Conservation (phyloP, 1,140 invertebrate genomes). For the Parapsyche elsis region DNA sequence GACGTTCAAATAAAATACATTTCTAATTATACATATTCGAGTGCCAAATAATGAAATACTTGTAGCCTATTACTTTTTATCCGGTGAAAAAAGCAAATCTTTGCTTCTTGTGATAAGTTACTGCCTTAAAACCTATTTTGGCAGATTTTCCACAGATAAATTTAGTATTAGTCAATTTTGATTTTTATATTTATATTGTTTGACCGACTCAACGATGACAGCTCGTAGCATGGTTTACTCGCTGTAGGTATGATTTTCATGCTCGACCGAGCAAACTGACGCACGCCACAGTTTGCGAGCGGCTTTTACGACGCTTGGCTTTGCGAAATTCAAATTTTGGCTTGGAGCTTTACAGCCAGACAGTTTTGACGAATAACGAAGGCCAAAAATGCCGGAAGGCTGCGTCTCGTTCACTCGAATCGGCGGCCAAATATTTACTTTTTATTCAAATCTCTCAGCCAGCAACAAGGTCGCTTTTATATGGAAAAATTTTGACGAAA, state of each 20-base stretch:
- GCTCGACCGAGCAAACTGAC: conserved; percentile 17
- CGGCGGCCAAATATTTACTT: background rate
- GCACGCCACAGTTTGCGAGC: background rate
- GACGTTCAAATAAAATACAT: background rate
- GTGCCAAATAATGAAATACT: too few species aligned
- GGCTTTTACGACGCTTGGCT: background rate
- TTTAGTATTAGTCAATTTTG: too few species aligned
- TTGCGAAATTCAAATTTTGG: background rate
- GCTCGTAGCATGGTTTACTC: background rate
- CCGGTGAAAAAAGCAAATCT: too few species aligned
- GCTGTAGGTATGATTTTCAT: background rate
- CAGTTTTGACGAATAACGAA: conserved; percentile 16
- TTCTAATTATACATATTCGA: too few species aligned
- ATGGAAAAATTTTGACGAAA: too few species aligned
- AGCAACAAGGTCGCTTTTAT: background rate
- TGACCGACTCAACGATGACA: too few species aligned
- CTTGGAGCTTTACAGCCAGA: background rate
- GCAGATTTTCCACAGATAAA: too few species aligned
- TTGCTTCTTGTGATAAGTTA: too few species aligned
- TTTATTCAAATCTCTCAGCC: background rate
- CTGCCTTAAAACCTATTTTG: too few species aligned
- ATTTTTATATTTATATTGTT: background rate
- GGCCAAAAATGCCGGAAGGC: background rate
- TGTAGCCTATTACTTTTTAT: too few species aligned
- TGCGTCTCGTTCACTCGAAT: background rate